These are phyloP conservation scores for Pseudomyrmex sp. DNA, from an alignment of 1,140 invertebrate species.

Conservation along the genomic window DNA sequence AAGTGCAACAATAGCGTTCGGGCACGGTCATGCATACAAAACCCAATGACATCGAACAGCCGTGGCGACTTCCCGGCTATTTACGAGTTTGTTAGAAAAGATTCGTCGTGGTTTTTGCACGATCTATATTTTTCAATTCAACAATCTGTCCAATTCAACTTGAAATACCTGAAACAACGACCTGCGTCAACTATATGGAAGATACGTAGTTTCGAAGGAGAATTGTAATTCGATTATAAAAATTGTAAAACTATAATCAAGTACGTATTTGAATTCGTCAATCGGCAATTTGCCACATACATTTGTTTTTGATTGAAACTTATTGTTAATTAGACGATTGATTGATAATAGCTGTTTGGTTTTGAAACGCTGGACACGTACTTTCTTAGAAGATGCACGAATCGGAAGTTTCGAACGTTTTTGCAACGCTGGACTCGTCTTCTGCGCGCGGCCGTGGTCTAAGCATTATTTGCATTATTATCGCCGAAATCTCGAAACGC, in stretches of 20 bases:
- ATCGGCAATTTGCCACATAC: too few species aligned
- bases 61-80: slow-evolving; percentile 33
- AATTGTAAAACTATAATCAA: neutral
- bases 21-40: slow-evolving; percentile 43
- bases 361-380: slow-evolving; percentile 26
- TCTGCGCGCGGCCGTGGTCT: slow-evolving; percentile 11
- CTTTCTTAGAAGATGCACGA: slow-evolving; percentile 16
- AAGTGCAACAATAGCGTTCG: slow-evolving; percentile 19
- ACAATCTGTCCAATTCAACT: neutral
- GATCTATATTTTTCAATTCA: neutral
- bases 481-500: slow-evolving; percentile 23
- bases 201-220: too few species aligned
- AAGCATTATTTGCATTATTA: slow-evolving; percentile 40
- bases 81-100: slow-evolving; percentile 17
- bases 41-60: slow-evolving; percentile 14
- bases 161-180: neutral
- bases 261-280: too few species aligned
- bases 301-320: too few species aligned
- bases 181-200: too few species aligned
- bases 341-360: slow-evolving; percentile 10
- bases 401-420: slow-evolving; percentile 8
- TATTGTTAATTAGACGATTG: neutral
- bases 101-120: neutral
- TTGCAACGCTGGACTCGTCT: slow-evolving; percentile 21
- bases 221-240: too few species aligned